Base-by-base conservation (phyloP, 1,140 invertebrate genomes). In the Homalodisca vitripennis region DNA sequence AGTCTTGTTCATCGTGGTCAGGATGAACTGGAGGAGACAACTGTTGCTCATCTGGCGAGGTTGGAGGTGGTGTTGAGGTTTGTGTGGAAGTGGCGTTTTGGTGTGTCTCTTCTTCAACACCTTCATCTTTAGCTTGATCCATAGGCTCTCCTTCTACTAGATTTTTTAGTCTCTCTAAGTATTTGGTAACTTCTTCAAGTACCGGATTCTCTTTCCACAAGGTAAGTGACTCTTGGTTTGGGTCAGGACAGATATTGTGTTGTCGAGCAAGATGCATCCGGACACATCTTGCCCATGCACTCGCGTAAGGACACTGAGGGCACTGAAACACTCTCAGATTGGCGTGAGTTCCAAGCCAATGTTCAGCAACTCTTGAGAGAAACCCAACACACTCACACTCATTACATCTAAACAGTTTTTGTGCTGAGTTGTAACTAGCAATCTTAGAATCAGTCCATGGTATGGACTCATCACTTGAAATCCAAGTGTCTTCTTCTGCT, bases 291-390 rank as follows among this genome's bases (percentile, higher is more conserved):
- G 88, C 88, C 89, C 89, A 91, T 14, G 88, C 87, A 74, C 87
- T 88, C 62, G 87, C 87, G 77, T 90, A 91, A 3, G 89, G 83
- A 84, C 91, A 87, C 69, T 87, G 82, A 66, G 88, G 84, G 80
- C 89, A 88, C 78, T 88, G 82, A 82, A 91, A 91, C 47, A 89
- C 88, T 68, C 88, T 82, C 30, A 89, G 80, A 79, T 89, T 87
- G 17, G 89, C 90, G 78, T 93, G 92, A 6, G 90, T 86, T 32
- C 91, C 91, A 30, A 93, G 82, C 85, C 92, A 94, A 77, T 94
- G 92, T 75, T 94, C 92, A 0, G 91, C 91, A 2, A 93, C 85
- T 13, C 92, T 83, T 14, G 89, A 88, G 27, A 92, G 82, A 71
- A 92, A 90, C 2, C 88, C 89, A 53, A 92, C 88, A 76, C 90